Evolutionary conservation across 2,113 vertebrate species (phyloP).

Genomic region (Malurus cyaneus): DNA sequence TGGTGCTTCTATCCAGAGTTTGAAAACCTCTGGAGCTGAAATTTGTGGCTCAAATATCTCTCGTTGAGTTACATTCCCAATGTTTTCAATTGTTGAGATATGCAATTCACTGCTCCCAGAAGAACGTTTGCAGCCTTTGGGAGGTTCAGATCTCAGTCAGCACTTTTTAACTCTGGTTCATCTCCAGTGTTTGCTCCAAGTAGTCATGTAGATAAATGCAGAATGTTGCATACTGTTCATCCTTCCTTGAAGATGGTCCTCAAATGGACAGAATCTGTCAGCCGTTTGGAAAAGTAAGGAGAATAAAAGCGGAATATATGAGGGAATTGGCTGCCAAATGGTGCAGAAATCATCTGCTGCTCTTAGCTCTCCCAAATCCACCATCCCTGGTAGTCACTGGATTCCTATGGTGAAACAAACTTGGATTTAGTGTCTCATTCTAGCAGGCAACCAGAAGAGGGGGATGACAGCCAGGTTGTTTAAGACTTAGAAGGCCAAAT

Average conservation of each 20-base stretch:
- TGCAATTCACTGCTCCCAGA: neutral
- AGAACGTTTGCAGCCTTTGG: neutral
- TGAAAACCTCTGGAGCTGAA: neutral
- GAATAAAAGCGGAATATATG: neutral
- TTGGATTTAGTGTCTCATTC: neutral
- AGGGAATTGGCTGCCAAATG: neutral
- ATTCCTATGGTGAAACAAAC: neutral
- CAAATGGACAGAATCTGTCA: neutral
- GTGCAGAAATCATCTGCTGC: neutral
- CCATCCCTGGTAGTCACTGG: neutral
- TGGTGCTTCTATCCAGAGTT: neutral
- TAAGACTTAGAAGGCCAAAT: conserved; percentile 9
- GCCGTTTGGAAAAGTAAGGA: neutral
- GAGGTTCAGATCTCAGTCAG: neutral
- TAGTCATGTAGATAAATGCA: neutral
- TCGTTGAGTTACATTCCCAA: neutral
- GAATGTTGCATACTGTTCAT: neutral
- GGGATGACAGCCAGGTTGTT: conserved; percentile 21
- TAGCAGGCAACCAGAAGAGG: conserved; percentile 47
- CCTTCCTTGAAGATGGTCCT: neutral
- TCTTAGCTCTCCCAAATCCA: neutral
- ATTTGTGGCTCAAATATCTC: neutral
- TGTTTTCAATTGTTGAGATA: neutral
- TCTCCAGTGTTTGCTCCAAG: neutral
- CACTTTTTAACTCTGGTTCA: neutral